These are phyloP conservation scores for Telmatochromis sp. DNA, from an alignment of 2,113 vertebrate genomes.

Conservation along the genomic window DNA sequence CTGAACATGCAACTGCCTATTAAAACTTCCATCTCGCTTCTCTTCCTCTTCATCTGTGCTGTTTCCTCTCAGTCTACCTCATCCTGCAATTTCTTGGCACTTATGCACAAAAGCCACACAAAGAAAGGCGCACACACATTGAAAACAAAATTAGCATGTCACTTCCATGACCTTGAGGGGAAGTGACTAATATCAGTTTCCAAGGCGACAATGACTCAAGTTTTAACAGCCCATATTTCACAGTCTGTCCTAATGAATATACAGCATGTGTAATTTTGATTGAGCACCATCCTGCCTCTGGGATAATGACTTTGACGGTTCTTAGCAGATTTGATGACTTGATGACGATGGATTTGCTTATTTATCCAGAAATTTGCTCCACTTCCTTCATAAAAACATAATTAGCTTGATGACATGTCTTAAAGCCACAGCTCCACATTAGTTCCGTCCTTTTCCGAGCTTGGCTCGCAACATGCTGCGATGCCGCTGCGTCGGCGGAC, in stretches of 20 bases:
- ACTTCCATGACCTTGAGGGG: constrained; percentile 65
- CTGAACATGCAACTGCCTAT: background rate
- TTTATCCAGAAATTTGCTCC: constrained; percentile 58
- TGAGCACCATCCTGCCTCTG: constrained; percentile 55
- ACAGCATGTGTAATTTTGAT: constrained; percentile 71
- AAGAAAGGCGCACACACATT: background rate
- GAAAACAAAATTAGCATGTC: constrained; percentile 60
- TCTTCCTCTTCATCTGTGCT: background rate
- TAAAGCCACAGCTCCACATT: constrained; percentile 16
- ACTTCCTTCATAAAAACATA: constrained; percentile 61
- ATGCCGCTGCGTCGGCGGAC: background rate
- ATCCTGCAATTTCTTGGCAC: constrained; percentile 1
- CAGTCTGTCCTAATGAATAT: constrained; percentile 67
- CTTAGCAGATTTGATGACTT: constrained; percentile 63
- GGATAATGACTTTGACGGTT: constrained; percentile 71
- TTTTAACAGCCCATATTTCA: constrained; percentile 65
- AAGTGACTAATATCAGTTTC: constrained; percentile 63
- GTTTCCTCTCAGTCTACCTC: background rate
- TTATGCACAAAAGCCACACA: constrained; percentile 17
- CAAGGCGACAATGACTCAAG: constrained; percentile 63
- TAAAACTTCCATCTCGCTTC: background rate
- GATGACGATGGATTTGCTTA: constrained; percentile 72
- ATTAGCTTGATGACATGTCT: constrained; percentile 58
- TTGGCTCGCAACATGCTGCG: background rate
- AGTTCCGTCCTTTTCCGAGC: background rate